Evolutionary conservation across 2,888 invertebrate species (phyloP), one percentile per base, ranked within the genome.

Genomic region (Brachyptera putata): DNA sequence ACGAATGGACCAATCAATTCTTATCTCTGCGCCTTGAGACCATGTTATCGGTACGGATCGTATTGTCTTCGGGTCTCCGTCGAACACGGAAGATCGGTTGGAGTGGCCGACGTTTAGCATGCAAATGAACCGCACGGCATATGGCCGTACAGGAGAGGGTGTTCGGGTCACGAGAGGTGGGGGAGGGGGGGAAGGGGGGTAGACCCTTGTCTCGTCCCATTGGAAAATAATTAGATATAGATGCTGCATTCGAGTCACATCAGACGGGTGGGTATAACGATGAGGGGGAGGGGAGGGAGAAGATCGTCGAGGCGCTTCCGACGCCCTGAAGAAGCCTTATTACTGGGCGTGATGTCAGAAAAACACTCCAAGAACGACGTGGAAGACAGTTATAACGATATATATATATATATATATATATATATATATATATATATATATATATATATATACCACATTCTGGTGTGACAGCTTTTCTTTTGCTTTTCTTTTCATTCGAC

Each of bases 141-240:
- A 58, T 49, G 50, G 41, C 26, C 48, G 34, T 30, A 36, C 18
- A 30, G 37, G 25, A 43, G 25, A 14, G 26, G 49, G 49, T 26
- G 49, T 50, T 48, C 24, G 48, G 25, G 24, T 48, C 25, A 25
- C 24, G n/a, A n/a, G 57, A 30, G 34, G 14, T 50, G 2, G 26
- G 11, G 18, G 34, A 16, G 13, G 55, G n/a, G 43, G 26, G 30
- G 25, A 30, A 34, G 9, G 25, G 25, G 26, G 50, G 50, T 3
- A 16, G 24, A 18, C 49, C 26, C 53, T 53, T 53, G 61, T 46
- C 41, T 56, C 58, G 37, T 50, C 57, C 59, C 62, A 62, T 62
- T 62, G 62, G 56, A 57, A 62, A 62, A 62, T 62, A 62, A 62
- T 62, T 62, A 57, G 62, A 60, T 60, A 30, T 30, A 57, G 60